Conservation (phyloP, 2,113 vertebrate genomes). For the Theristicus caerulescens region DNA sequence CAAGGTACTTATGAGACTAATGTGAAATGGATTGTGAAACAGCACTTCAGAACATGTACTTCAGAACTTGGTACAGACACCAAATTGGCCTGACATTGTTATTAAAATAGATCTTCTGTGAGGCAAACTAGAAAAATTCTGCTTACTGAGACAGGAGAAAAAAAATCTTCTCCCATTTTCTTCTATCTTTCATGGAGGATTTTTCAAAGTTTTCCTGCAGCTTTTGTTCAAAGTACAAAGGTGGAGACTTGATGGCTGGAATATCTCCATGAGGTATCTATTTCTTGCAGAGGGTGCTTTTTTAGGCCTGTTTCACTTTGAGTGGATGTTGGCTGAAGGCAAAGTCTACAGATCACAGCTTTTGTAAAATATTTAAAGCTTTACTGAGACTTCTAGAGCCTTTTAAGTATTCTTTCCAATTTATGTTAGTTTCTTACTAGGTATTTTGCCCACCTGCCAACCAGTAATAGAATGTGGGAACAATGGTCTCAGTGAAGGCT, state of each 20-base stretch:
- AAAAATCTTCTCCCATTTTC: not conserved
- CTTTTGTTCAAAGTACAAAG: slow-evolving; percentile 39
- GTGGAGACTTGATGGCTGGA: not conserved
- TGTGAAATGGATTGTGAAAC: not conserved
- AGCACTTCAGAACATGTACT: not conserved
- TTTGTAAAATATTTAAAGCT: slow-evolving; percentile 38
- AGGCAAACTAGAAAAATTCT: not conserved
- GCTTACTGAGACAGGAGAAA: not conserved
- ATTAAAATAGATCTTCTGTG: not conserved
- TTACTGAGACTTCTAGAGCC: not conserved
- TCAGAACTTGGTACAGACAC: not conserved
- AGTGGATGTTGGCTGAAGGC: not conserved
- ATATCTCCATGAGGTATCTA: not conserved
- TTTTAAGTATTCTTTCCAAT: slow-evolving; percentile 47
- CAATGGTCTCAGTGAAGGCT: not conserved
- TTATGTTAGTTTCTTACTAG: not conserved
- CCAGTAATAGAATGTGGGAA: slow-evolving; percentile 12
- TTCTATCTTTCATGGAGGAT: not conserved
- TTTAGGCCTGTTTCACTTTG: not conserved
- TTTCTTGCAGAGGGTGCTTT: not conserved
- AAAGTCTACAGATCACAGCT: not conserved
- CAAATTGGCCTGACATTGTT: not conserved
- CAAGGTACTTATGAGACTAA: not conserved
- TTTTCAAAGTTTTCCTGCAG: slow-evolving; percentile 14
- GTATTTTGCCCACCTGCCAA: not conserved